These are phyloP conservation scores for Heliconius hortense DNA, from an alignment of 2,888 invertebrate genomes.

Conservation along the genomic window DNA sequence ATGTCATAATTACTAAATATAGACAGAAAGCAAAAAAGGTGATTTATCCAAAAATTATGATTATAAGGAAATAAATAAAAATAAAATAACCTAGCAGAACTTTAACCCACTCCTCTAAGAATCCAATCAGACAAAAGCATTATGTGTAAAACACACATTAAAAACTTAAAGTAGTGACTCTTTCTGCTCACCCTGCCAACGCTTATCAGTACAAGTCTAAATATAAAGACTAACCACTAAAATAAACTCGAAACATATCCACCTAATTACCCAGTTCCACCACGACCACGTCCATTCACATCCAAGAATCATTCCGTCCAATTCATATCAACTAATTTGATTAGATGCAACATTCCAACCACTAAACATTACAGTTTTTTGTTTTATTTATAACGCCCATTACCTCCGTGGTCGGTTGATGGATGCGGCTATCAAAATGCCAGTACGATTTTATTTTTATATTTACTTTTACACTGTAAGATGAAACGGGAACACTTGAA, in stretches of 20 bases:
- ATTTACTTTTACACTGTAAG: conserved; percentile 25
- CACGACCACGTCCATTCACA: conserved; percentile 21
- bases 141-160: too few species aligned
- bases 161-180: not conserved
- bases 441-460: conserved; percentile 40
- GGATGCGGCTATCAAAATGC: conserved; percentile 40
- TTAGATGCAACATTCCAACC: conserved; percentile 32
- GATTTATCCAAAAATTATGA: too few species aligned
- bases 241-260: not conserved
- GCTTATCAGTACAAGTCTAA: not conserved
- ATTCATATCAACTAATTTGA: conserved; percentile 39
- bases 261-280: conserved; percentile 19
- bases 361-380: conserved; percentile 32
- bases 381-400: conserved; percentile 40
- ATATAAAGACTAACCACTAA: too few species aligned
- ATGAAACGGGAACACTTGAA: conserved; percentile 24
- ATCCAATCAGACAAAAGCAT: too few species aligned
- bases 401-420: conserved; percentile 33
- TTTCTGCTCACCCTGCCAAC: not conserved
- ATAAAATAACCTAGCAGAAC: too few species aligned
- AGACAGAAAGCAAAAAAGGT: too few species aligned
- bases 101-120: too few species aligned
- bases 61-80: too few species aligned
- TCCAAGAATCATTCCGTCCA: conserved; percentile 27
- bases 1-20: too few species aligned